These are phyloP conservation scores for Steinernema carpocapsae DNA, from an alignment of 2,888 invertebrate species.

Conservation along the genomic window DNA sequence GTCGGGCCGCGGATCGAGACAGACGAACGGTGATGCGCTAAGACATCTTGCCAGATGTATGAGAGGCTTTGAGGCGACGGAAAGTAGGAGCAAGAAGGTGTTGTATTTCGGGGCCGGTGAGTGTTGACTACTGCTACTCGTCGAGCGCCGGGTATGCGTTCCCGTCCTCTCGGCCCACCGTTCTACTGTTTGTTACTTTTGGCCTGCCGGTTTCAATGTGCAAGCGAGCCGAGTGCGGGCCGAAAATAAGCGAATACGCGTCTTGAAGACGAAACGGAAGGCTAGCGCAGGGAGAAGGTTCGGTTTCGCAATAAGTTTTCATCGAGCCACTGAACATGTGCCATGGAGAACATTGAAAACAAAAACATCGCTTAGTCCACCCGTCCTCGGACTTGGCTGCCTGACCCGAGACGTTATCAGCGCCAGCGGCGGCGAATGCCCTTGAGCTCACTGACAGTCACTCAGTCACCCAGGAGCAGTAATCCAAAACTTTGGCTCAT, in stretches of 20 bases:
- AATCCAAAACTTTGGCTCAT: background rate
- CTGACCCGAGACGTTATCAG: too few species aligned
- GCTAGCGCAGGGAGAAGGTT: too few species aligned
- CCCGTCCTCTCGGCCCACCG: background rate
- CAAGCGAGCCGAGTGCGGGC: background rate
- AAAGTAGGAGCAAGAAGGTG: slow-evolving; percentile 19
- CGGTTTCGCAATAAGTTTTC: too few species aligned
- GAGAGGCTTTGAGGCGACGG: slow-evolving; percentile 3
- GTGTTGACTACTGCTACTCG: slow-evolving; percentile 26
- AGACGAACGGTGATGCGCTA: slow-evolving; percentile 4
- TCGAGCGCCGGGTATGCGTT: slow-evolving; percentile 6
- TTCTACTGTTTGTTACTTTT: slow-evolving; percentile 20
- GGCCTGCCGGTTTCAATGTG: too few species aligned
- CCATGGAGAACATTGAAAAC: too few species aligned
- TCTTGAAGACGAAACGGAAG: too few species aligned
- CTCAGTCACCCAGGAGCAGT: background rate
- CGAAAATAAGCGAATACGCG: background rate
- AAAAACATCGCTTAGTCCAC: too few species aligned
- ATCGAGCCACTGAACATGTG: too few species aligned
- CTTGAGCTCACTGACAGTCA: too few species aligned
- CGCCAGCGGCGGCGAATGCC: too few species aligned
- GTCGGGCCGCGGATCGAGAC: background rate
- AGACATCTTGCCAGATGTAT: slow-evolving; percentile 30
- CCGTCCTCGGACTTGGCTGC: too few species aligned
- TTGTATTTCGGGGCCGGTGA: slow-evolving; percentile 21